phyloP scores from a whole-genome alignment of 2,888 invertebrate species.

The Drosophila limbata region DNA sequence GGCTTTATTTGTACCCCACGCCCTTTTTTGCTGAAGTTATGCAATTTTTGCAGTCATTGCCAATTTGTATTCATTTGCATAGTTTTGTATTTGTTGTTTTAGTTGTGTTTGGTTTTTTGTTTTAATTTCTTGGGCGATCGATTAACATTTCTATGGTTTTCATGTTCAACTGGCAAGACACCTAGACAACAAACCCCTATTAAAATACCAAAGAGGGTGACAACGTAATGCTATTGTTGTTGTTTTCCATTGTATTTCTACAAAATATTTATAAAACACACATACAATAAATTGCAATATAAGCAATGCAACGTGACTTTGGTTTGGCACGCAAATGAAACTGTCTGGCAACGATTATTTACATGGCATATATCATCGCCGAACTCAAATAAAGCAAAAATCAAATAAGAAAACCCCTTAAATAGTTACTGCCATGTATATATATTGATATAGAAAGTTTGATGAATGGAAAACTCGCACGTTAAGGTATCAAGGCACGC shows the following conservation, averaged over 20 bases:
- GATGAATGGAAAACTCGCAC: conserved; percentile 22
- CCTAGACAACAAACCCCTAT: background rate
- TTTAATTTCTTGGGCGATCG: conserved; percentile 70
- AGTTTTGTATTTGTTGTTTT: conserved; percentile 48
- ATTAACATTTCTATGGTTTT: conserved; percentile 70
- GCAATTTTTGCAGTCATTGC: conserved; percentile 53
- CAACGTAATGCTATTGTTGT: conserved; percentile 18
- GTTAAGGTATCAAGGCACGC: conserved; percentile 43
- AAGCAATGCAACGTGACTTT: conserved; percentile 67
- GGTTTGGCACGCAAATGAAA: conserved; percentile 63
- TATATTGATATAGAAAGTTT: conserved; percentile 14
- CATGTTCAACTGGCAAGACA: conserved; percentile 19
- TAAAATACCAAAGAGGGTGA: conserved; percentile 3
- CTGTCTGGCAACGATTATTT: conserved; percentile 36
- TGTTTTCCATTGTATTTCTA: conserved; percentile 22
- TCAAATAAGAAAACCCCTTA: background rate
- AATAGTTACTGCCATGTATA: conserved; percentile 11
- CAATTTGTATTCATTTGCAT: conserved; percentile 66
- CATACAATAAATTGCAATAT: conserved; percentile 54
- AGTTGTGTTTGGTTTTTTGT: conserved; percentile 50
- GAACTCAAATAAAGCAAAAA: background rate
- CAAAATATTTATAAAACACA: conserved; percentile 58
- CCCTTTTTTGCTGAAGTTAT: conserved; percentile 52
- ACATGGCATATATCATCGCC: conserved; percentile 42
- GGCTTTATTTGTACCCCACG: conserved; percentile 35